A percentile compares a stretch with the other conserved stretches of the same genome.
These are phyloP conservation scores for Bucorvus abyssinicus DNA, from an alignment of 2,797 vertebrate genomes.

Conservation along the genomic window DNA sequence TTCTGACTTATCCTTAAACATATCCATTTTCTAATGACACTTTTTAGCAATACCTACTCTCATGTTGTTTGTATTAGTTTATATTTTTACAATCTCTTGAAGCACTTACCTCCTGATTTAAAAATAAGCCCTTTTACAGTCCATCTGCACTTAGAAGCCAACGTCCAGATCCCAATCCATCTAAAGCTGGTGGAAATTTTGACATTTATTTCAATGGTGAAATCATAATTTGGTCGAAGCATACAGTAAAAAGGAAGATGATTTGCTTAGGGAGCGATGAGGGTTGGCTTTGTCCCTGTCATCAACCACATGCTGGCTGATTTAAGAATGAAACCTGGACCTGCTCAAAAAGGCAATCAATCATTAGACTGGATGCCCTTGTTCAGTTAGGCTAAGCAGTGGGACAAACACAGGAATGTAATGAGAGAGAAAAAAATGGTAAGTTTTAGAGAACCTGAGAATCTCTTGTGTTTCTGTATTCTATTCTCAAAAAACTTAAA, in stretches of 20 bases:
- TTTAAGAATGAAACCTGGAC: constrained; percentile 36
- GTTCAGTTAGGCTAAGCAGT: neutral
- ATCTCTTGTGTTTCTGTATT: neutral
- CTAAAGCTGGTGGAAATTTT: neutral
- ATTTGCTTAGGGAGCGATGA: constrained; percentile 9
- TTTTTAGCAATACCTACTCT: neutral
- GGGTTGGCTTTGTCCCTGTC: constrained; percentile 33
- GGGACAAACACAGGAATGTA: neutral
- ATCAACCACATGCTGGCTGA: constrained; percentile 40
- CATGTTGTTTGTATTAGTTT: neutral
- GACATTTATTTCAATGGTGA: neutral
- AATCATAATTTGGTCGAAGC: neutral
- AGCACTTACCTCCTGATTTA: neutral
- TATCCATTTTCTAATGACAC: neutral
- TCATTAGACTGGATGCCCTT: neutral
- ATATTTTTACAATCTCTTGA: neutral
- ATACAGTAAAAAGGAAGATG: neutral
- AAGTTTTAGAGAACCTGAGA: neutral
- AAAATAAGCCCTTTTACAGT: neutral
- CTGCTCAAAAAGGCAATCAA: neutral
- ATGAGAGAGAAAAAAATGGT: neutral
- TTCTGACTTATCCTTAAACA: neutral
- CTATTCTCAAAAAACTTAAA: neutral
- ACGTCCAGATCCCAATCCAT: neutral
- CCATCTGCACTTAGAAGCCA: neutral